Evolutionary conservation across 2,113 vertebrate genomes (phyloP), one percentile per base, ranked within the genome.

Genomic region (Otolemur garnettii): DNA sequence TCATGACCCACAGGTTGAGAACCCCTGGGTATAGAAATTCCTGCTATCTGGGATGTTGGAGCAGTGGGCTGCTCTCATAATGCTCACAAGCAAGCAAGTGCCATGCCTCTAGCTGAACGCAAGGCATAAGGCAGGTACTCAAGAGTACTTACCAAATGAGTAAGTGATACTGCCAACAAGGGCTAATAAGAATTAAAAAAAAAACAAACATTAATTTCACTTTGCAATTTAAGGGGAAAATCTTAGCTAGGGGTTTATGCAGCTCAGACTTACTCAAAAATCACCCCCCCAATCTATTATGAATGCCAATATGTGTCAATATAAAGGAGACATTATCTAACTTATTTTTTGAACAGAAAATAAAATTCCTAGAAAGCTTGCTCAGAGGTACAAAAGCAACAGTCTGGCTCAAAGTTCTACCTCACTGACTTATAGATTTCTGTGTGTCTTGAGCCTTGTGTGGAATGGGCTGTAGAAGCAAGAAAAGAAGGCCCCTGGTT

Each of bases 341-440:
- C 62, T 82, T 89, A 79, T 64, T 90, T 89, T 50, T 50, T 53
- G n/a, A 78, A 62, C 21, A 53, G 50, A 81, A 95, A 92, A 87
- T 53, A 80, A 86, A 82, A 85, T 78, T 59, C 11, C 62, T 64
- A 13, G 62, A 64, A 64, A 64, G 62, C 62, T 12, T 28, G 62
- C 62, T 64, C 26, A 64, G 62, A 28, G 12, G 62, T 64, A 28
- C 28, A 64, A 24, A 26, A 64, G 62, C 62, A 64, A 64, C 11
- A 28, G 62, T 12, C 62, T 64, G 62, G 26, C 62, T 64, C 26
- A 64, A 64, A 64, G 10, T 26, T 64, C 28, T 64, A 64, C 62
- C 62, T 64, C 24, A 4, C 62, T 28, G 26, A 64, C 62, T 24
- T 62, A 26, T 22, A 1, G 22, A 62, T 26, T 62, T 62, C 60